Conservation (phyloP, 2,888 invertebrate species). For the Yponomeuta cagnagella region DNA sequence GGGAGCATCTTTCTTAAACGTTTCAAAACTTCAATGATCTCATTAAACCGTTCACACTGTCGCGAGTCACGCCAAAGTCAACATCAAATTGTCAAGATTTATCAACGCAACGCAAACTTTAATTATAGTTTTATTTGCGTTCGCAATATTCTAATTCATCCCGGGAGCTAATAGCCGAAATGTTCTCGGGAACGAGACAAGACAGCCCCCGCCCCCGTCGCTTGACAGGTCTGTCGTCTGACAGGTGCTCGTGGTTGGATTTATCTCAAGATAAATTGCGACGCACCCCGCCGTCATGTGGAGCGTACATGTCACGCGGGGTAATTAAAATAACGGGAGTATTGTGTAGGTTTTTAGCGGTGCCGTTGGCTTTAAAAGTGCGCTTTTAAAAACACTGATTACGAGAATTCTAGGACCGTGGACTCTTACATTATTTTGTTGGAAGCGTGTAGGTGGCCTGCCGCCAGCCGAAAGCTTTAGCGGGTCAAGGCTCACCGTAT, state of each 20-base stretch:
- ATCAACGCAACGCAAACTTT: slow-evolving; percentile 35
- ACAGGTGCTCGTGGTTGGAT: slow-evolving; percentile 37
- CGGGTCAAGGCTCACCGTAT: neutral
- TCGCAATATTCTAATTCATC: slow-evolving; percentile 62
- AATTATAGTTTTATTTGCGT: slow-evolving; percentile 65
- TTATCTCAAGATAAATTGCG: slow-evolving; percentile 60
- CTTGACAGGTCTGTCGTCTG: slow-evolving; percentile 50
- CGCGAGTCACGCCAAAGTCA: slow-evolving; percentile 21
- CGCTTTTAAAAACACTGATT: neutral
- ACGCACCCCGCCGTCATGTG: slow-evolving; percentile 28
- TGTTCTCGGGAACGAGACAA: slow-evolving; percentile 46
- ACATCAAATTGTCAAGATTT: slow-evolving; percentile 51
- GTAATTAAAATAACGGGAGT: neutral
- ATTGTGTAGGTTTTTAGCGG: neutral
- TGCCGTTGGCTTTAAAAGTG: neutral
- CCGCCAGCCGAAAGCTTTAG: too few species aligned
- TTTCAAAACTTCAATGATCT: neutral
- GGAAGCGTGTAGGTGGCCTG: too few species aligned
- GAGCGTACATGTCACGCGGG: slow-evolving; percentile 29
- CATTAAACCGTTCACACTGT: slow-evolving; percentile 14
- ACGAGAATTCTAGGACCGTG: neutral
- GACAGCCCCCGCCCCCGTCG: slow-evolving; percentile 46
- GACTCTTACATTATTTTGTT: neutral
- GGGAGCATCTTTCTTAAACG: neutral
- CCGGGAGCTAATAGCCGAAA: slow-evolving; percentile 47